Conservation (phyloP, 2,888 invertebrate genomes). For the Athalia circularis region DNA sequence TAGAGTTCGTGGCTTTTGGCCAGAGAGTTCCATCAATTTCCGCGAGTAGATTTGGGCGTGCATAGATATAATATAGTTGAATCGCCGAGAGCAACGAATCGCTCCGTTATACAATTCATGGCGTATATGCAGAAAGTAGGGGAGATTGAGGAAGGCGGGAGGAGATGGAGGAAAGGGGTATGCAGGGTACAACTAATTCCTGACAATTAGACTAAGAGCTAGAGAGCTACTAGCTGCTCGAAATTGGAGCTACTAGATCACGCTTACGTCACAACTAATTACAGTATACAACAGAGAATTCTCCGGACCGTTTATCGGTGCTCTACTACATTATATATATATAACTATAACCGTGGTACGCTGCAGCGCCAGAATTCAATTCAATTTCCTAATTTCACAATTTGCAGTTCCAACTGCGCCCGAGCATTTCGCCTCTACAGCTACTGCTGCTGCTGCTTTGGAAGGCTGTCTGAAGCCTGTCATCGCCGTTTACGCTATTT, state of each 20-base stretch:
- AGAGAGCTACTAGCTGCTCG: not conserved
- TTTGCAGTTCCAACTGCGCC: not conserved
- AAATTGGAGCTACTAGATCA: slow-evolving; percentile 33
- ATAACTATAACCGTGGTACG: too few species aligned
- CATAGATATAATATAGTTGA: too few species aligned
- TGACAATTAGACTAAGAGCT: slow-evolving; percentile 37
- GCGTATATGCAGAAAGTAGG: too few species aligned
- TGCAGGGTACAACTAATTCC: not conserved
- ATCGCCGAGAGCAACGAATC: too few species aligned
- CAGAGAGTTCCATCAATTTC: too few species aligned
- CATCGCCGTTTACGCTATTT: not conserved
- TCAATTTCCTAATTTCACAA: slow-evolving; percentile 31
- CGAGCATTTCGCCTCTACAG: not conserved
- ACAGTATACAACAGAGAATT: slow-evolving; percentile 6
- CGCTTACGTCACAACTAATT: slow-evolving; percentile 31
- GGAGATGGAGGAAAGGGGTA: not conserved
- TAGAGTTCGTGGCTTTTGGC: too few species aligned
- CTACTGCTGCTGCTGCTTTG: not conserved
- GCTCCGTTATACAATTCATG: too few species aligned
- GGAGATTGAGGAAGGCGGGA: not conserved
- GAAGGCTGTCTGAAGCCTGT: not conserved
- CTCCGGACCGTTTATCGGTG: not conserved
- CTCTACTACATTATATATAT: not conserved
- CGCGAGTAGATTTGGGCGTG: too few species aligned
- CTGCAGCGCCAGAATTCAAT: slow-evolving; percentile 14